A percentile compares a stretch with the other conserved stretches of the same genome.
These are phyloP conservation scores for Nephrotoma appendiculata DNA, from an alignment of 2,888 invertebrate species.

Conservation along the genomic window DNA sequence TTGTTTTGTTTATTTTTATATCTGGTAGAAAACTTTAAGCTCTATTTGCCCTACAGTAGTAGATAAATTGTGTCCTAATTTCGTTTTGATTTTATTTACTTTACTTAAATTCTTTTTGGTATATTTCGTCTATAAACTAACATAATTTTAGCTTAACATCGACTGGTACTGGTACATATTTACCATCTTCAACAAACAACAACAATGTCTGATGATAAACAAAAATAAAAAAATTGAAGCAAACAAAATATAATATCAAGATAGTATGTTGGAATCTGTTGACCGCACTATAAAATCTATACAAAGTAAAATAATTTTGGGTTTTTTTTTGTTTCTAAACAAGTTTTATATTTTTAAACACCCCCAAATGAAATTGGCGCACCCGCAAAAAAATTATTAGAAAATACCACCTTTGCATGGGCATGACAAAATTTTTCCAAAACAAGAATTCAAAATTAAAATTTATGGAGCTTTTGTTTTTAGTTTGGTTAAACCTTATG, in stretches of 20 bases:
- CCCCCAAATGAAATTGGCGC: neutral
- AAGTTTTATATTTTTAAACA: neutral
- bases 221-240: neutral
- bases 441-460: neutral
- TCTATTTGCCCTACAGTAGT: neutral
- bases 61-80: neutral
- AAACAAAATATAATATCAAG: neutral
- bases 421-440: neutral
- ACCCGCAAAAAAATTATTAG: neutral
- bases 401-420: neutral
- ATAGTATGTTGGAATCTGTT: neutral
- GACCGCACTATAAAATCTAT: neutral
- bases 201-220: neutral
- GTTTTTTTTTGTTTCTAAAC: no score
- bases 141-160: constrained; percentile 4
- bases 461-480: neutral
- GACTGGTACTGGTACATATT: neutral
- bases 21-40: neutral
- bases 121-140: neutral
- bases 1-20: neutral
- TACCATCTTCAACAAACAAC: neutral
- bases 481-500: neutral
- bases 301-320: no score
- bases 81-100: neutral
- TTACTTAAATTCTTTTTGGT: neutral